Conservation (phyloP, 2,113 vertebrate species). For the Acinonyx jubatus region DNA sequence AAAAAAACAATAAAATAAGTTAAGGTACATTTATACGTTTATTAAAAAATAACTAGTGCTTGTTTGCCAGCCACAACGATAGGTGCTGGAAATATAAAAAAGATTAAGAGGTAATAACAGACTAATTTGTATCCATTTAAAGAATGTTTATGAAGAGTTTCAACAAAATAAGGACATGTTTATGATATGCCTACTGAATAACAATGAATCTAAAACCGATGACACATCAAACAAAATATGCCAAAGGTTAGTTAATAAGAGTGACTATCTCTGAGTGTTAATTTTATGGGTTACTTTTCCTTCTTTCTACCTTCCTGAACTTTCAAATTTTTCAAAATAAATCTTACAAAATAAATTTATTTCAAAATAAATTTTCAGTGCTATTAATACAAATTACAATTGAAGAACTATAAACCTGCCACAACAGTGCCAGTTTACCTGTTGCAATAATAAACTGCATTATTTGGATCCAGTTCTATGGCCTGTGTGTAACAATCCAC, state of each 20-base stretch:
- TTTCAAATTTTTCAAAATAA: neutral
- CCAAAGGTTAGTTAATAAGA: neutral
- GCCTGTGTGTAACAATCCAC: slow-evolving; percentile 96
- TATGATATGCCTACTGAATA: neutral
- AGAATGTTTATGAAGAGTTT: slow-evolving; percentile 17
- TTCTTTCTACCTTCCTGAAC: neutral
- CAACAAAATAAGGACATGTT: neutral
- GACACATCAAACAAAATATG: slow-evolving; percentile 14
- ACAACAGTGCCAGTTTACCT: slow-evolving; percentile 85
- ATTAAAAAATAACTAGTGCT: neutral
- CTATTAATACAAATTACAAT: neutral
- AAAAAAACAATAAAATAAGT: neutral
- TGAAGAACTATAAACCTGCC: neutral
- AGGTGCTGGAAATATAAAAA: neutral
- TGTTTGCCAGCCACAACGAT: neutral
- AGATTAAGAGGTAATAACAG: neutral
- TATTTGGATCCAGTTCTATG: slow-evolving; percentile 95
- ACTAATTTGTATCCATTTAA: neutral
- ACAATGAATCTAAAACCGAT: neutral
- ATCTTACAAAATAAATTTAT: neutral
- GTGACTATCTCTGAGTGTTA: neutral
- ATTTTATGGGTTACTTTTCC: neutral
- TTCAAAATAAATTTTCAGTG: neutral
- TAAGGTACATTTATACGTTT: neutral
- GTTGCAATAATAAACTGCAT: slow-evolving; percentile 98